Evolutionary conservation across 2,797 vertebrate genomes (phyloP), one percentile per base, ranked within the genome.

Genomic region (Remorina albescens): DNA sequence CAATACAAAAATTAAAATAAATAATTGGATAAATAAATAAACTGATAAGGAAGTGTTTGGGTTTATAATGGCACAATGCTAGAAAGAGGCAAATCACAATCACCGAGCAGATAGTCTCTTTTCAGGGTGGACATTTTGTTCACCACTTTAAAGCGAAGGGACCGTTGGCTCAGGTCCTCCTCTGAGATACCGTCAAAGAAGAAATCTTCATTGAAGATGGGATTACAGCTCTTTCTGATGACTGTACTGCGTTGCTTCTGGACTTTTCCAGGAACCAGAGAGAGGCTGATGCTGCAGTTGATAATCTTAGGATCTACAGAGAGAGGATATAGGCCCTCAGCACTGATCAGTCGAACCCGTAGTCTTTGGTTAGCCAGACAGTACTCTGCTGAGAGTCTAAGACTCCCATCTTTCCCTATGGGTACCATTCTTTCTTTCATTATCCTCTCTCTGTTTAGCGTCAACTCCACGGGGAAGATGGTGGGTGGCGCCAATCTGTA

Each of bases 131-230:
- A 95, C 87, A 96, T 95, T 91, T 95, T 95, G 84, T 96, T 96
- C 66, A 95, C 91, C 0, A 96, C 95, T 89, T 97, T 96, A 81
- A 98, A 95, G 67, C 94, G 93, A 55, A 97, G 88, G 0, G 94
- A 94, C 67, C 93, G 88, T 74, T 87, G 87, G 61, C 72, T 81
- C 44, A 97, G 83, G 61, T 96, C 93, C 1, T 96, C 95, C 71
- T 95, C 95, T 0, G 93, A 81, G 67, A 98, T 88, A 3, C 93
- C 85, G 4, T 97, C 95, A 57, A 98, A 96, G 92, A 97, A 97
- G 84, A 97, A 97, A 90, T 98, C 97, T 90, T 97, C 96, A 49
- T 96, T 97, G 71, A 97, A 96, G 77, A 96, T 95, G 0, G 96
- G 96, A 84, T 96, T 95, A 26, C 93, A 94, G 86, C 97, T 97